Base-by-base conservation (phyloP, 2,797 vertebrate species). In the Aplochiton taeniatus region DNA sequence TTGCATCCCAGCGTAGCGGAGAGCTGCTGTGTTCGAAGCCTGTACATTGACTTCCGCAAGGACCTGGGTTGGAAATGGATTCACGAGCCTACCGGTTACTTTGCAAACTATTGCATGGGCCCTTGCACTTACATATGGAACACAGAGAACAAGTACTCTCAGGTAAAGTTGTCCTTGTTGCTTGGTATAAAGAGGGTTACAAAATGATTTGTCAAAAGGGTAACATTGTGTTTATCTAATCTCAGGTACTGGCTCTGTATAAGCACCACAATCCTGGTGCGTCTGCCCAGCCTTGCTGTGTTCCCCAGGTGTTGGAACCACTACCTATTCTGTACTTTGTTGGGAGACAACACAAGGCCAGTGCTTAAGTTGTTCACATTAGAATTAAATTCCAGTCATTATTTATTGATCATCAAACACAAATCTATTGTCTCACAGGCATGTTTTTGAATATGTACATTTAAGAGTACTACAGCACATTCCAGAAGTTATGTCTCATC, bases 11-110 rank as follows among this genome's bases (percentile, higher is more conserved):
- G 80, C 0, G 85, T 83, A 78, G 88, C 51, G 1, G 66, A 93
- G 73, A 90, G 89, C 65, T 94, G 93, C 72, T 93, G 93, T 4
- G 89, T 93, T 47, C 80, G 89, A 14, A 89, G 87, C 17, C 88
- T 94, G 4, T 94, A 91, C 79, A 93, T 94, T 0, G 89, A 94
- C 72, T 94, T 94, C 83, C 92, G 93, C 0, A 90, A 90, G 59
- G 92, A 94, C 64, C 79, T 94, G 65, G 91, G 91, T 19, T 94
- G 93, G 93, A 94, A 92, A 55, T 94, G 93, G 93, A 93, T 94
- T 63, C 88, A 94, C 1, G 87, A 93, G 48, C 93, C 93, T 57
- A 91, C 91, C 68, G 93, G 93, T 20, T 94, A 94, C 78, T 85
- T 82, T 0, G 93, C 93, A 65, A 93, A 93, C 81, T 93, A 93